Evolutionary conservation across 92 coral and sea anemone species (phyloP).

Genomic region (Epizoanthus stellaris): DNA sequence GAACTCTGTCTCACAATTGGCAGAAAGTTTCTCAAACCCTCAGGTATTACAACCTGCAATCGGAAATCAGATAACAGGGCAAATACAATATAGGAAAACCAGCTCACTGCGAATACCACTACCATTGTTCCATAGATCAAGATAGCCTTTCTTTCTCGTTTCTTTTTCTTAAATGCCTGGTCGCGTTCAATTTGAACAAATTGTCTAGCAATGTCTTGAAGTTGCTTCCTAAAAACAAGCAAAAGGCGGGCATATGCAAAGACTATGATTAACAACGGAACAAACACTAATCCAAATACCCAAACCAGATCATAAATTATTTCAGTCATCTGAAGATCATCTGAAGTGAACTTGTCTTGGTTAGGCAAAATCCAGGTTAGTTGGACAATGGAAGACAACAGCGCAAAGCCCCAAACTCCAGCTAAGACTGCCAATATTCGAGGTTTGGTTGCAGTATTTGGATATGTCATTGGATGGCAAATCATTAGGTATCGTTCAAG

Average conservation of each 20-base stretch:
- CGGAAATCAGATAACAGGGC: slow-evolving; percentile 1
- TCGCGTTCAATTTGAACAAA: background rate
- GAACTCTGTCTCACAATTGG: slow-evolving; percentile 28
- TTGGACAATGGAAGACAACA: slow-evolving; percentile 8
- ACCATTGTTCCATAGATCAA: slow-evolving; percentile 29
- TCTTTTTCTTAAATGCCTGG: background rate
- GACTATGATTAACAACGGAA: slow-evolving; percentile 14
- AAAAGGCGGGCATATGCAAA: background rate
- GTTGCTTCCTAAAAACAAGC: slow-evolving; percentile 19
- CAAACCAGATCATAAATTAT: slow-evolving; percentile 26
- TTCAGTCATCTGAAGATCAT: background rate
- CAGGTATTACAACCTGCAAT: background rate
- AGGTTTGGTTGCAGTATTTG: background rate
- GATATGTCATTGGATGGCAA: slow-evolving; percentile 21
- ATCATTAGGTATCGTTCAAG: slow-evolving; percentile 23
- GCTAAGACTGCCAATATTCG: slow-evolving; percentile 8
- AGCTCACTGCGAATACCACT: background rate
- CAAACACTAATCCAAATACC: slow-evolving; percentile 4
- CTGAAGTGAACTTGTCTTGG: background rate
- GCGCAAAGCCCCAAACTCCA: slow-evolving; percentile 26
- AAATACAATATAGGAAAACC: slow-evolving; percentile 31
- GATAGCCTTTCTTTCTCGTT: slow-evolving; percentile 29
- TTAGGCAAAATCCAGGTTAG: slow-evolving; percentile 29
- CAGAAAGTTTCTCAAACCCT: background rate
- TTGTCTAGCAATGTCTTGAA: slow-evolving; percentile 20